Percentiles rank a stretch among this genome's conserved stretches.
Conservation (phyloP, 2,888 invertebrate species). For the Drosophila mulleri region DNA sequence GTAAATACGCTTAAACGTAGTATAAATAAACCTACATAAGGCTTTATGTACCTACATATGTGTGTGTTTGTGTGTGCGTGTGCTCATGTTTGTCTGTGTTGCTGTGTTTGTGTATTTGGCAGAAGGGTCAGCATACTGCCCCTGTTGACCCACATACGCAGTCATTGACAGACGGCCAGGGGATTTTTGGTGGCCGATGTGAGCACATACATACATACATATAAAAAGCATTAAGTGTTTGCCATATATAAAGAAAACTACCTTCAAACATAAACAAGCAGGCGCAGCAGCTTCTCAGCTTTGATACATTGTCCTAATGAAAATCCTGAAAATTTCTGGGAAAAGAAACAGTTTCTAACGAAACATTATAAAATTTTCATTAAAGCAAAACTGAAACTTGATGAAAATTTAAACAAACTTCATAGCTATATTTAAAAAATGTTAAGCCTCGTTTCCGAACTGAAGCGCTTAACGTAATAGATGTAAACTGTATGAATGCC, state of each 20-base stretch:
- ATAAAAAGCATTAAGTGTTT: conserved; percentile 19
- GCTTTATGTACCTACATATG: not conserved
- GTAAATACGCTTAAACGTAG: conserved; percentile 34
- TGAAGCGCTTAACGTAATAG: too few species aligned
- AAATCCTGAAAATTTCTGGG: not conserved
- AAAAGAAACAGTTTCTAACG: not conserved
- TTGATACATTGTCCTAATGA: too few species aligned
- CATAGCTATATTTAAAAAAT: too few species aligned
- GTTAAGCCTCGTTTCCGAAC: too few species aligned
- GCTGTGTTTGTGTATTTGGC: conserved; percentile 9
- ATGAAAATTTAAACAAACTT: not conserved
- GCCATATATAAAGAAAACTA: not conserved
- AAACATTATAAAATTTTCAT: too few species aligned
- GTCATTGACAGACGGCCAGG: conserved; percentile 34
- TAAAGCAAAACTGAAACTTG: not conserved
- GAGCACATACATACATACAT: conserved; percentile 1
- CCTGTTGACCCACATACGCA: conserved; percentile 48
- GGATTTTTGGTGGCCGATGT: conserved; percentile 12
- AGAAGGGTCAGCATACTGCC: conserved; percentile 8
- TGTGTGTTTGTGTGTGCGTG: not conserved
- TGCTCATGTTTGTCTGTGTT: not conserved
- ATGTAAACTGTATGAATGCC: not conserved
- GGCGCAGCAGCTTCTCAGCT: not conserved
- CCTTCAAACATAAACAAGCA: not conserved
- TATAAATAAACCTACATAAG: conserved; percentile 25